phyloP scores from a whole-genome alignment of 2,888 invertebrate species.

The Taphrorychus bicolor region DNA sequence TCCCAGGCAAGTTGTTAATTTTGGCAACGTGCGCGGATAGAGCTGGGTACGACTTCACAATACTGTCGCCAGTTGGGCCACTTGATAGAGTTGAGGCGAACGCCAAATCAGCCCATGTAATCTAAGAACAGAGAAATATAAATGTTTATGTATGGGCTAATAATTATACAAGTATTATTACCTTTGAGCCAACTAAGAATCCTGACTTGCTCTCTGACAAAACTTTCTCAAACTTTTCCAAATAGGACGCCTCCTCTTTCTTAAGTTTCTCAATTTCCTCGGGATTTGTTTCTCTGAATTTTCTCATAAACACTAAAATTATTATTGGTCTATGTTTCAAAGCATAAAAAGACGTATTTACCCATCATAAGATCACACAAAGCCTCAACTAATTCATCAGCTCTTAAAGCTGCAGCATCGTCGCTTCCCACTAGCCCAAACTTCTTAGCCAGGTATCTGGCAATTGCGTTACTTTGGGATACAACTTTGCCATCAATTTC shows the following conservation, averaged over 20 bases:
- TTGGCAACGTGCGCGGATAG: conserved; percentile 13
- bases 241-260: conserved; percentile 11
- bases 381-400: conserved; percentile 65
- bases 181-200: conserved; percentile 20
- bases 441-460: conserved; percentile 67
- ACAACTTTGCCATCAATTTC: conserved; percentile 67
- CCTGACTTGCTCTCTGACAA: conserved; percentile 5
- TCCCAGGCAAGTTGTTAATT: conserved; percentile 14
- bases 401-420: conserved; percentile 64
- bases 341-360: background rate
- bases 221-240: conserved; percentile 15
- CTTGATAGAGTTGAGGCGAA: conserved; percentile 13
- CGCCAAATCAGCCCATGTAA: conserved; percentile 29
- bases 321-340: background rate
- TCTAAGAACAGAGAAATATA: no score
- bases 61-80: background rate
- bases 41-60: conserved; percentile 17
- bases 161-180: no score
- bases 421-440: conserved; percentile 63
- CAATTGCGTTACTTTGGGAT: conserved; percentile 65
- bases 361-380: conserved; percentile 4
- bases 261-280: background rate
- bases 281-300: conserved; percentile 1
- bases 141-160: no score
- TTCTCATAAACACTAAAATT: conserved; percentile 8